Base-by-base conservation (phyloP, 2,113 vertebrate genomes). In the Hyaena hyaena region DNA sequence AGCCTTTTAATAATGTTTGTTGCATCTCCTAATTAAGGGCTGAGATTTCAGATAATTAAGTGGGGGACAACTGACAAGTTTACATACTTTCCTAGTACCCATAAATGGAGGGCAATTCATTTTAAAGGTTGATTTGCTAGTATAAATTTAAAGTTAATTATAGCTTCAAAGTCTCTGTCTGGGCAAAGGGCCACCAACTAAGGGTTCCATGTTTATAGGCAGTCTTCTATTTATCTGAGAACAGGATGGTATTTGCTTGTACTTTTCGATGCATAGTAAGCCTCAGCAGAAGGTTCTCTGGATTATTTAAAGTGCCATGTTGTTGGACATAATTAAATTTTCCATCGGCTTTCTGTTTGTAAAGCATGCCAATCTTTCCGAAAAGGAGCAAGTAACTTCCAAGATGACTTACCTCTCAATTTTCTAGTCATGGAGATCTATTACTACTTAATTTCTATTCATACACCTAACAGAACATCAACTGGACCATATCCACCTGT, bases 21-120 rank as follows among this genome's bases (percentile, higher is more conserved):
- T 90, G 69, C 77, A 81, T 85, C 93, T 98, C 79, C 93, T 24
- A 94, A 90, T 97, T 95, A 94, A 82, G 96, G 96, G 97, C 28
- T 92, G 2, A 97, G 88, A 98, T 97, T 98, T 97, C 95, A 94
- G 97, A 96, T 96, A 97, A 98, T 88, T 92, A 97, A 95, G 74
- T 96, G 53, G 95, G 94, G 83, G 28, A 43, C 2, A 43, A 96
- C 35, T 63, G 93, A 97, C 68, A 90, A 10, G 50, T 95, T 98
- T 98, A 97, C 77, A 93, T 95, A 88, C 73, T 84, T 96, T 93
- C 91, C 94, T 97, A 96, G 88, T 96, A 96, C 92, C 83, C 65
- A 95, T 93, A 97, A 98, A 97, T 93, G 91, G 83, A 98, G 19
- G 53, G 80, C 84, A 98, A 98, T 98, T 98, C 95, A 97, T 98